Conservation (phyloP, 2,113 vertebrate genomes). For the Nothobranchius kuhntae region DNA sequence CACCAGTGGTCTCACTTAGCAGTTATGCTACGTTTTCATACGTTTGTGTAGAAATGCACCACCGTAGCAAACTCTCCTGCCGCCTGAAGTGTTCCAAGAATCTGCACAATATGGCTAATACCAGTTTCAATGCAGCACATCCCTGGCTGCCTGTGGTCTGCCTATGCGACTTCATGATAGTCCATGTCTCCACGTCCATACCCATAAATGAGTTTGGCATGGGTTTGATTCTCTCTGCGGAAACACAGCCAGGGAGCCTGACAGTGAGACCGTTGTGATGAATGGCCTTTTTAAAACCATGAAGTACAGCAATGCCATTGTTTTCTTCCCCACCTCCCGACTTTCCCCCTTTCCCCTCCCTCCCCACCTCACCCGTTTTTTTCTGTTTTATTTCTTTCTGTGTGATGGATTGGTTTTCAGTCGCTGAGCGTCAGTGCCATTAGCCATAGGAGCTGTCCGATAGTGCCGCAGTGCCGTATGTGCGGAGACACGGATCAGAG, state of each 20-base stretch:
- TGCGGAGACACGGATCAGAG: conserved; percentile 60
- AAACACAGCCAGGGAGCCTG: conserved; percentile 67
- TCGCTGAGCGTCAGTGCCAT: conserved; percentile 71
- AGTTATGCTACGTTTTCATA: too few species aligned
- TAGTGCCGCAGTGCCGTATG: conserved; percentile 36
- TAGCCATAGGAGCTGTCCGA: conserved; percentile 63
- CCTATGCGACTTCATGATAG: conserved; percentile 58
- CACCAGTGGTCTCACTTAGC: neutral
- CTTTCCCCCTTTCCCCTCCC: conserved; percentile 10
- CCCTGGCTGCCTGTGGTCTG: conserved; percentile 21
- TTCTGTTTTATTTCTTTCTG: conserved; percentile 13
- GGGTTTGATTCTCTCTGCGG: conserved; percentile 68
- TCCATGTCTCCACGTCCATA: conserved; percentile 62
- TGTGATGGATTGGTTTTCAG: conserved; percentile 78
- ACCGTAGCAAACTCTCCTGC: neutral
- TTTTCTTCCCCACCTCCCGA: conserved; percentile 52
- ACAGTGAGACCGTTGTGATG: conserved; percentile 76
- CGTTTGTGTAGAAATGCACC: neutral
- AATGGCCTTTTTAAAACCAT: conserved; percentile 79
- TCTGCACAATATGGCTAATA: neutral
- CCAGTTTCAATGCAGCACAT: conserved; percentile 3
- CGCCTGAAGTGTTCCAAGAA: neutral
- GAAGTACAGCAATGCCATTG: conserved; percentile 67
- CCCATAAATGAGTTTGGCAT: conserved; percentile 71
- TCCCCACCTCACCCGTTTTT: conserved; percentile 9